Evolutionary conservation across 2,113 vertebrate species (phyloP).

Genomic region (Panurus biarmicus): DNA sequence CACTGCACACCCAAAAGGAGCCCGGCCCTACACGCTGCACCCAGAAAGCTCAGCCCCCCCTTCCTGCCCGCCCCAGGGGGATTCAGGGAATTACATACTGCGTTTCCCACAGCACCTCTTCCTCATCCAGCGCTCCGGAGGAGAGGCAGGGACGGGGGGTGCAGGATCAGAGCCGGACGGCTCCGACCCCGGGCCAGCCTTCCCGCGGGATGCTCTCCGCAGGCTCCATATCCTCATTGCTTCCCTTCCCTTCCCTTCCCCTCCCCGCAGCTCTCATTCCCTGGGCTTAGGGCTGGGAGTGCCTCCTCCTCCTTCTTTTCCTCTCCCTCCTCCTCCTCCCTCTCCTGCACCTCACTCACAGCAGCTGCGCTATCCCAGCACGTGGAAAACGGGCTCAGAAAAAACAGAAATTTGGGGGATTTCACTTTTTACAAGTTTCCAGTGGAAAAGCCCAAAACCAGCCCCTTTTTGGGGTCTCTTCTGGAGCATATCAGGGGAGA

Average conservation of each 20-base stretch:
- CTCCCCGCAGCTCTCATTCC: neutral
- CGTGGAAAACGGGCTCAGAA: fast-evolving
- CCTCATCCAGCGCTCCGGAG: neutral
- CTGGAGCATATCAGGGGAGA: neutral
- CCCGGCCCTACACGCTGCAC: too few relatives aligned
- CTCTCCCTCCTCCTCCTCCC: neutral
- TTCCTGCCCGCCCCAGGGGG: fast-evolving
- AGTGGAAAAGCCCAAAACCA: fast-evolving
- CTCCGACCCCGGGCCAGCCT: fast-evolving
- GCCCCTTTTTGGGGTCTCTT: neutral
- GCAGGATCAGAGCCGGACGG: fast-evolving
- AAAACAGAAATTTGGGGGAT: neutral
- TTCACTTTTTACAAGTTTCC: neutral
- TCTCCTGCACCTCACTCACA: neutral
- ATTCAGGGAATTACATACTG: neutral
- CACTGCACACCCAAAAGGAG: fast-evolving
- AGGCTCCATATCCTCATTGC: neutral
- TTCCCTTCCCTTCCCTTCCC: neutral
- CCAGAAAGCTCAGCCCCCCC: neutral
- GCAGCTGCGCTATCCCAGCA: neutral
- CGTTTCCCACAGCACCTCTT: neutral
- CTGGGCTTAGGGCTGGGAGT: fast-evolving
- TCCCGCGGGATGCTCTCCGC: neutral
- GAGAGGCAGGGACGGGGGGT: fast-evolving
- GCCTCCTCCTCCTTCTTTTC: neutral